Evolutionary conservation across 2,113 vertebrate species (phyloP), one percentile per base, ranked within the genome.

Genomic region (Neogobius melanostomus): DNA sequence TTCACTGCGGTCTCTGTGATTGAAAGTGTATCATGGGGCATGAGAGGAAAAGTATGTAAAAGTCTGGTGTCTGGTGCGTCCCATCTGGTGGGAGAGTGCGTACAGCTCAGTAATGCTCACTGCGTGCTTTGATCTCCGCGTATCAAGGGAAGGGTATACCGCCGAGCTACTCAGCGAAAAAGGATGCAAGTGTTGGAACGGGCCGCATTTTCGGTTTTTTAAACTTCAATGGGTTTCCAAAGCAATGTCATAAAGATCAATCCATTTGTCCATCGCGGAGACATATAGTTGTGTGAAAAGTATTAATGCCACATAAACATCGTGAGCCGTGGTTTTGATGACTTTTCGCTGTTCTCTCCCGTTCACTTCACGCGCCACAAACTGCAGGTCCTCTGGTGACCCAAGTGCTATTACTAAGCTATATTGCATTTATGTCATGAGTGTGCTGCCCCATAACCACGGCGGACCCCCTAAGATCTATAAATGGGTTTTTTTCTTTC

Each of bases 71-170:
- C 6, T 67, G 51, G 61, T 68, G 49, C 48, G 36, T 49, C 11
- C 66, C 49, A 52, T 57, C 54, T 73, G 51, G 64, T 68, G 56
- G 50, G 56, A 6, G 4, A 72, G 49, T 53, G 44, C 17, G 71
- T 79, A 69, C 64, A 56, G 50, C 53, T 43, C 46, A 70, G 49
- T 64, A 71, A 81, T 60, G 46, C 42, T 72, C 63, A 61, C 61
- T 21, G 15, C 75, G 64, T 68, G 57, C 66, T 75, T 57, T 56
- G 71, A 79, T 66, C n/a, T 59, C 7, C 6, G 7, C 8, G 61
- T n/a, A 5, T 73, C 50, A 82, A 66, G 77, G 46, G 44, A 71
- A 66, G 44, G 66, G 15, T 64, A n/a, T n/a, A 52, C 63, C 44
- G 6, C 6, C 21, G 68, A 61, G 6, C 0, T 6, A 47, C 45